These are phyloP conservation scores for Tenodera sinensis DNA, from an alignment of 2,888 invertebrate genomes.

Conservation along the genomic window DNA sequence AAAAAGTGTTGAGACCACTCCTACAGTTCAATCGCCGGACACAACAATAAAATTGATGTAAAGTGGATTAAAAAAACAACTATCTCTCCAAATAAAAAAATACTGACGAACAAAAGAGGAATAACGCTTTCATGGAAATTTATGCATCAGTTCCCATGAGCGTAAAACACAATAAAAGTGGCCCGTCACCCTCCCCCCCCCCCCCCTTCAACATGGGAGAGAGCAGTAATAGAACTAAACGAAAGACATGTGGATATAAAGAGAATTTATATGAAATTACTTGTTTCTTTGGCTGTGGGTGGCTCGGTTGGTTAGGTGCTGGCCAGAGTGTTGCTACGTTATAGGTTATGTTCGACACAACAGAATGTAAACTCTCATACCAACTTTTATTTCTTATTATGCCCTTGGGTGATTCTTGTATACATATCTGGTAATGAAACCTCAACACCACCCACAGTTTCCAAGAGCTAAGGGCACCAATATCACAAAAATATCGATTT, in stretches of 20 bases:
- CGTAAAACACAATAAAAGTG: background rate
- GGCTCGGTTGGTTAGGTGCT: too few species aligned
- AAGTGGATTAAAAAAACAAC: background rate
- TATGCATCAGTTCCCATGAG: background rate
- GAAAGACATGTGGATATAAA: background rate
- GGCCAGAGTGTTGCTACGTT: too few species aligned
- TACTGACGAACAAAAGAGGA: background rate
- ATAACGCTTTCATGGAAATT: background rate
- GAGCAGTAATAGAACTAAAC: background rate
- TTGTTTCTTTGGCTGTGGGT: too few species aligned
- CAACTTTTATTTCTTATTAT: too few species aligned
- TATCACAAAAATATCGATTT: too few species aligned
- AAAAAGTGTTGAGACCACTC: background rate
- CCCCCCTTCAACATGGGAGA: background rate
- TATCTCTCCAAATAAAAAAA: background rate
- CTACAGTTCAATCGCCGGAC: background rate
- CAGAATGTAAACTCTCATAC: too few species aligned
- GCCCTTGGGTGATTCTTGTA: too few species aligned
- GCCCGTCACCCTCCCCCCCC: background rate
- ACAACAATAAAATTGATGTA: background rate
- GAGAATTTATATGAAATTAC: too few species aligned
- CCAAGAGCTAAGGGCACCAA: too few species aligned
- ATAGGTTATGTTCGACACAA: too few species aligned
- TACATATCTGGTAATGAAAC: too few species aligned
- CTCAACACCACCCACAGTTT: too few species aligned